A percentile compares a stretch with the other conserved stretches of the same genome.
Evolutionary conservation across 2,797 vertebrate genomes (phyloP).

Genomic region (Sebastes itinus): DNA sequence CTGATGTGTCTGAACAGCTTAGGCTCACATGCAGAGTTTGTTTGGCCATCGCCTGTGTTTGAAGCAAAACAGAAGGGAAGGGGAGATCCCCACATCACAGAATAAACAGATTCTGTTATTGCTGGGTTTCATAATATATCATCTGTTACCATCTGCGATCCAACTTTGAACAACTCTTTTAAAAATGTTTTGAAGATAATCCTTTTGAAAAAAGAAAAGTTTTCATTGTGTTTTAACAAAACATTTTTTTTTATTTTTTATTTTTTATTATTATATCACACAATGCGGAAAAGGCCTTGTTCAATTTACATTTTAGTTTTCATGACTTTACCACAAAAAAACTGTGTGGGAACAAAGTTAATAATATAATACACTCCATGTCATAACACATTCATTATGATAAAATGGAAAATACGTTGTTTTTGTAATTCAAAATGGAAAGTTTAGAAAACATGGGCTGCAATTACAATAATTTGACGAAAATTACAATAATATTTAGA

Average conservation of each 20-base stretch:
- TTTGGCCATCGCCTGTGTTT: conserved; percentile 49
- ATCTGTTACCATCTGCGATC: conserved; percentile 64
- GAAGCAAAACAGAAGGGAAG: conserved; percentile 60
- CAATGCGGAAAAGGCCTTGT: not conserved
- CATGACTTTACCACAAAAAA: not conserved
- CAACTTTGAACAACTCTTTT: conserved; percentile 40
- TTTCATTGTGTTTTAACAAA: conserved; percentile 5
- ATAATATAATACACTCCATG: not conserved
- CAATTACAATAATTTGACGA: no score
- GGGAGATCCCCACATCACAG: conserved; percentile 58
- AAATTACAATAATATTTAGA: not conserved
- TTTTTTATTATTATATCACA: not conserved
- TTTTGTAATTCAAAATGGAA: not conserved
- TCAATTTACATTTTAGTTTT: not conserved
- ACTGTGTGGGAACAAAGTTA: not conserved
- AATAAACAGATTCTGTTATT: conserved; percentile 51
- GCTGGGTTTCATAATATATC: conserved; percentile 58
- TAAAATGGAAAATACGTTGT: not conserved
- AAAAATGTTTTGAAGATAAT: conserved; percentile 52
- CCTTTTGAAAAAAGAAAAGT: not conserved
- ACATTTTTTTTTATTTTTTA: conserved; percentile 19
- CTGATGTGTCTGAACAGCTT: conserved; percentile 54
- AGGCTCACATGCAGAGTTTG: conserved; percentile 35
- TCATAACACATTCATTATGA: not conserved
- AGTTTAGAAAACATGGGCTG: not conserved